A percentile compares a stretch with the other conserved stretches of the same genome.
These are phyloP conservation scores for Ostrea denselamellosa DNA, from an alignment of 1,140 invertebrate species.

Conservation along the genomic window DNA sequence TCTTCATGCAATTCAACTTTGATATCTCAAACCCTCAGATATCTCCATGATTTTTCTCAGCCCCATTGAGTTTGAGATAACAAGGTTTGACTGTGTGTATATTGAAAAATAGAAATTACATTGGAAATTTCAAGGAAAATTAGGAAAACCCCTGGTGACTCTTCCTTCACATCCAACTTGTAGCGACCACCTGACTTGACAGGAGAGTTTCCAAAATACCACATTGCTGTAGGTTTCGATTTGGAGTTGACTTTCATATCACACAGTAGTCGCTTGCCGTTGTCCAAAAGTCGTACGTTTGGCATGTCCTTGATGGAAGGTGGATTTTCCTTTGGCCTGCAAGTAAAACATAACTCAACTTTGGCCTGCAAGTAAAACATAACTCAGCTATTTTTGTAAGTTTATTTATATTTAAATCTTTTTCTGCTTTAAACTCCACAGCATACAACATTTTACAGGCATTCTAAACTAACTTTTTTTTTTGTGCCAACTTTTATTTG, in stretches of 20 bases:
- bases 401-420: neutral
- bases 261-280: conserved; percentile 76
- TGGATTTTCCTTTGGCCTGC: conserved; percentile 80
- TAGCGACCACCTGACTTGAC: conserved; percentile 74
- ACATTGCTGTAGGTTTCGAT: conserved; percentile 69
- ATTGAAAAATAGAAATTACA: conserved; percentile 59
- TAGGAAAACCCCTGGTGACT: conserved; percentile 66
- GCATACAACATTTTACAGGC: too few species aligned
- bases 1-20: too few species aligned
- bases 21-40: conserved; percentile 16
- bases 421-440: too few species aligned
- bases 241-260: conserved; percentile 65
- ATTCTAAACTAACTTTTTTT: too few species aligned
- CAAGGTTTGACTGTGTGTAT: neutral
- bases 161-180: conserved; percentile 67
- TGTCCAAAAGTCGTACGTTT: conserved; percentile 97
- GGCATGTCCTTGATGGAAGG: conserved; percentile 98
- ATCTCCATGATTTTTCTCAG: neutral
- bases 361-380: neutral
- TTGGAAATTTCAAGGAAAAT: conserved; percentile 69
- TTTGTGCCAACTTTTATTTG: too few species aligned
- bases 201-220: conserved; percentile 71
- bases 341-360: neutral
- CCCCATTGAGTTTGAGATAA: neutral
- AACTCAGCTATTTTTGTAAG: neutral